A percentile compares a stretch with the other conserved stretches of the same genome.
Evolutionary conservation across 2,888 invertebrate genomes (phyloP).

Genomic region (Merodon equestris): DNA sequence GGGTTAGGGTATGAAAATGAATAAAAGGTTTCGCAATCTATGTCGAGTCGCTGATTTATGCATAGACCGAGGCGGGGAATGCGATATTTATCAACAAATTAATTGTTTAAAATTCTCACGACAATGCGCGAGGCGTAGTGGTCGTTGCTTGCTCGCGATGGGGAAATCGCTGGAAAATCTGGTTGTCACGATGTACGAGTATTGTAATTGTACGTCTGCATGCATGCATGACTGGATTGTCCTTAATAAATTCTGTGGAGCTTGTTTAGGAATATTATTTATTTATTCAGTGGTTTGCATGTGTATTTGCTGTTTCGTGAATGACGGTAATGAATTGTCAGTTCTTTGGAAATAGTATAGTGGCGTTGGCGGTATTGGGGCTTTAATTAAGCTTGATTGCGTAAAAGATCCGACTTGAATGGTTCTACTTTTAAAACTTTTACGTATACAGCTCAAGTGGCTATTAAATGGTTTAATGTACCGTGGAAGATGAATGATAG

Average conservation of each 20-base stretch:
- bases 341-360: conserved; percentile 2
- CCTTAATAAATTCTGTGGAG: conserved; percentile 59
- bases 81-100: conserved; percentile 58
- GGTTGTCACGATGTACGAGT: conserved; percentile 47
- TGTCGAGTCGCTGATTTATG: conserved; percentile 7
- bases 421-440: too few species aligned
- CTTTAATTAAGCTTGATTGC: background rate
- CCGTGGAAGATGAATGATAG: too few species aligned
- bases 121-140: conserved; percentile 24
- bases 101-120: conserved; percentile 61
- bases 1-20: conserved; percentile 3
- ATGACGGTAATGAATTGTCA: conserved; percentile 58
- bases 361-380: background rate
- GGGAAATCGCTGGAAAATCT: conserved; percentile 47
- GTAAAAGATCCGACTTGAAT: background rate
- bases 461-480: too few species aligned
- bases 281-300: conserved; percentile 35
- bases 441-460: too few species aligned
- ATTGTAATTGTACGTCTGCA: conserved; percentile 28
- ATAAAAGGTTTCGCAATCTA: conserved; percentile 7
- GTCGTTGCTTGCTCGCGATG: conserved; percentile 1
- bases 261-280: conserved; percentile 55
- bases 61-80: background rate
- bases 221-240: conserved; percentile 64
- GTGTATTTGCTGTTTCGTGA: conserved; percentile 1